Evolutionary conservation across 2,113 vertebrate species (phyloP).

Genomic region (Pelvicachromis taeniatus): DNA sequence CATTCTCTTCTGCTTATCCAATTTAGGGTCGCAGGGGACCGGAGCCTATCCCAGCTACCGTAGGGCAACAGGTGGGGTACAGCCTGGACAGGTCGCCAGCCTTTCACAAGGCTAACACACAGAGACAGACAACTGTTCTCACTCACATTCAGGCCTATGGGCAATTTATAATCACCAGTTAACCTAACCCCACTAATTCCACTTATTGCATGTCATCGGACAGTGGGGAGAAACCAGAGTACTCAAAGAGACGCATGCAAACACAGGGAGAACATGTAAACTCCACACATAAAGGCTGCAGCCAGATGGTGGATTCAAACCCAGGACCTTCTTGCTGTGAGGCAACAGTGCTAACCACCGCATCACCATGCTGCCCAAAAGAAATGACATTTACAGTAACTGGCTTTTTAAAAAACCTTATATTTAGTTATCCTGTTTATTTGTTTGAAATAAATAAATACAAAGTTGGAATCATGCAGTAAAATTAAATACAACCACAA

Average conservation of each 20-base stretch:
- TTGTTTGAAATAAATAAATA: neutral
- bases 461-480: neutral
- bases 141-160: neutral
- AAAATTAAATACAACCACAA: neutral
- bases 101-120: neutral
- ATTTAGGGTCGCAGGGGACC: neutral
- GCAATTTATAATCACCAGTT: neutral
- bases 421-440: rapidly evolving
- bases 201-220: neutral
- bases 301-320: neutral
- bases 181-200: neutral
- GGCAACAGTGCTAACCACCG: too few relatives aligned
- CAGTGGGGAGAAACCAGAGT: neutral
- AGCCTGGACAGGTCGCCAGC: neutral
- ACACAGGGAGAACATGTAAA: neutral
- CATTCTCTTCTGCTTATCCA: neutral
- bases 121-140: neutral
- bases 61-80: neutral
- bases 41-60: neutral
- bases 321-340: too few relatives aligned
- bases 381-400: neutral
- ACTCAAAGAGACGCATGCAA: neutral
- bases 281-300: neutral
- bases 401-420: neutral
- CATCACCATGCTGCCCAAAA: neutral